Base-by-base conservation (phyloP, 2,888 invertebrate species). In the Geotrupes spiniger region DNA sequence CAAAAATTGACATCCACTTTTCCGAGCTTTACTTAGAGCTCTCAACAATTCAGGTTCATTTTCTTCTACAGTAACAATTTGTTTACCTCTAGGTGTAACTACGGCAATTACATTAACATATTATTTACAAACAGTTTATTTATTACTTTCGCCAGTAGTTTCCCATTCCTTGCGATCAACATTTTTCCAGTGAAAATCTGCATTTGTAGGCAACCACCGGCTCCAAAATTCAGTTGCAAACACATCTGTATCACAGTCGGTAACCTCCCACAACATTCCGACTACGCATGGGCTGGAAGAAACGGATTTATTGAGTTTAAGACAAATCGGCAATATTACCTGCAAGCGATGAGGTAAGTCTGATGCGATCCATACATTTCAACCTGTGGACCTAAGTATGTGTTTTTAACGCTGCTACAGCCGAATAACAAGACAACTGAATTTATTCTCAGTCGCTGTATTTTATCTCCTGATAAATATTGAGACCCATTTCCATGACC, bases 401-500 rank as follows among this genome's bases (percentile, higher is more conserved):
- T 60, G 37, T 77, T 63, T 48, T 70, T 67, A 14, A 74, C 74
- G 44, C 79, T 79, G 48, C 75, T 73, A 62, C 87, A 87, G 8
- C 87, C 87, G 72, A 87, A 84, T 8, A 87, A 72, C 36, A 87
- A 70, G 8, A 81, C 78, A 9, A 81, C 78, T 2, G 82, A 77
- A 36, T 76, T 74, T 36, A 81, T 77, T 36, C 74, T 66, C 33
- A 79, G 64, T 56, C 76, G 75, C 59, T 80, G 77, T 37, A 86
- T 72, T 53, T 76, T 71, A 29, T 78, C 76, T 15, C 76, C 75
- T 10, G 76, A 72, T 38, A 84, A 70, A 61, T 78, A 82, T 60
- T 81, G 80, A 31, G 77, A 71, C 0, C 86, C 86, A 49, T 79
- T 78, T 2, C 86, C 85, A 66, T 88, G 87, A 15, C 87, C 87